Base-by-base conservation (phyloP, 2,797 vertebrate species). In the Falco peregrinus region DNA sequence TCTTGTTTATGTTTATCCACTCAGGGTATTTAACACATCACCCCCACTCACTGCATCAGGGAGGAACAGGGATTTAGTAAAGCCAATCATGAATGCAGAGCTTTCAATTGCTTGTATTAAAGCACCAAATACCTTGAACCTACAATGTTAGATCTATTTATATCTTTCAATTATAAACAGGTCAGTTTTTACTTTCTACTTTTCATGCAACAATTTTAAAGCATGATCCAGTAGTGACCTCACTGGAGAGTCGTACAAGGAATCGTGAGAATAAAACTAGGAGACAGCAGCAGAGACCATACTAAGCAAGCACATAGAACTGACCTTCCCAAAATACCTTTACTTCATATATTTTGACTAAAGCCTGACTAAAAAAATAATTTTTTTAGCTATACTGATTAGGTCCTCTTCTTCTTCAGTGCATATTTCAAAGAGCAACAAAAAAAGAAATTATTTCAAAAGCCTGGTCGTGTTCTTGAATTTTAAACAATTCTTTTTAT, bases 1-100 rank as follows among this genome's bases (percentile, higher is more conserved):
- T 56, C 59, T 90, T 83, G 93, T 78, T 95, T 81, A 63, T 48
- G 61, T 89, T 95, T 51, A 89, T 84, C 89, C 76, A 74, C 92
- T 90, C 81, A 87, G 53, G 31, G 47, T 82, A 94, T 75, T 95
- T 93, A 96, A 50, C 43, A 45, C 20, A 15, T 29, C 35, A 35
- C 29, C 45, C 33, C 47, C 33, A 53, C 13, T 11, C 24, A 14
- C 28, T 19, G 31, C 50, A 45, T 43, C 56, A 47, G 90, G 65
- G 33, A 56, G 74, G 24, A 84, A 29, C 54, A 67, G 61, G 54
- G 93, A 94, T 93, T 96, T 90, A 92, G 45, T 60, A 87, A 94
- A 90, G 71, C 68, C 84, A 69, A 74, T 77, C 41, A 57, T 35
- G 93, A 90, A 88, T 20, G 70, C 74, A 94, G 77, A 95, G 87